Evolutionary conservation across 2,113 vertebrate species (phyloP).

Genomic region (Balaenoptera acutorostrata): DNA sequence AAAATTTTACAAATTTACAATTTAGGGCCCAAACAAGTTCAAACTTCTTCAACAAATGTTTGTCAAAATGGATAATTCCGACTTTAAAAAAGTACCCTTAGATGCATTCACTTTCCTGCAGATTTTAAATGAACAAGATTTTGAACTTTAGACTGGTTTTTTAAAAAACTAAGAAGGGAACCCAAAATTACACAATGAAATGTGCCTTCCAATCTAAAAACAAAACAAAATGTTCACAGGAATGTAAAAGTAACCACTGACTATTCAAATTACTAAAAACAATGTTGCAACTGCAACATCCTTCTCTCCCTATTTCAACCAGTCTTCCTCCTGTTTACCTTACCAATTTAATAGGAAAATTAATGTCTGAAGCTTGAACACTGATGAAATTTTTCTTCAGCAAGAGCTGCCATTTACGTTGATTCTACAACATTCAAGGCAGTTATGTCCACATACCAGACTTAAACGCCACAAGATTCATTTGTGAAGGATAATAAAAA

Average conservation of each 20-base stretch:
- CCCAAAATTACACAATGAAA: constrained; percentile 47
- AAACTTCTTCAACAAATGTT: constrained; percentile 30
- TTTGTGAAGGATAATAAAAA: constrained; percentile 38
- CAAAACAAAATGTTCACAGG: not conserved
- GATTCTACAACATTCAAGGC: not conserved
- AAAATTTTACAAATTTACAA: not conserved
- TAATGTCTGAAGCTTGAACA: not conserved
- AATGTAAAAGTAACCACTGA: constrained; percentile 29
- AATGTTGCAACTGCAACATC: constrained; percentile 25
- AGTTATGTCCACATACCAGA: not conserved
- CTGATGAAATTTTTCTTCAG: not conserved
- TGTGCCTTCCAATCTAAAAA: constrained; percentile 7
- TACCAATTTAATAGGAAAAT: not conserved
- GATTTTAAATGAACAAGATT: constrained; percentile 52
- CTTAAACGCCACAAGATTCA: not conserved
- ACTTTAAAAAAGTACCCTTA: not conserved
- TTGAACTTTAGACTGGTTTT: constrained; percentile 37
- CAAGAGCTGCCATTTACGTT: constrained; percentile 29
- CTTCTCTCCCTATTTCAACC: not conserved
- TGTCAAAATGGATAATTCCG: not conserved
- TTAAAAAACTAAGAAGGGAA: constrained; percentile 51
- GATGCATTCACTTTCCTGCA: constrained; percentile 1
- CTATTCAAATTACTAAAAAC: constrained; percentile 42
- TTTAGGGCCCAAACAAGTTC: not conserved
- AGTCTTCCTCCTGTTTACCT: not conserved